Base-by-base conservation (phyloP, 2,888 invertebrate genomes). In the Aphidius colemani region DNA sequence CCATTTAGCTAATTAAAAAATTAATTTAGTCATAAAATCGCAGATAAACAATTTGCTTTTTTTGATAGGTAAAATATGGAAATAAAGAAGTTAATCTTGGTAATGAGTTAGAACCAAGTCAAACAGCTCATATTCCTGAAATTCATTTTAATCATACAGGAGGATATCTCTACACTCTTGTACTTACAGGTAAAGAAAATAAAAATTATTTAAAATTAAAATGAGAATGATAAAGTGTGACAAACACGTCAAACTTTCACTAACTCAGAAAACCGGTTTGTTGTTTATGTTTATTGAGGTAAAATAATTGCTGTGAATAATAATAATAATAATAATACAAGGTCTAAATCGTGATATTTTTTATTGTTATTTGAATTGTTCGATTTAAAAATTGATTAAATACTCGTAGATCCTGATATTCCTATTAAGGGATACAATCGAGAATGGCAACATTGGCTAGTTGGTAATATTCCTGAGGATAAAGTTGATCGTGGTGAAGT, bases 391-490 rank as follows among this genome's bases (percentile, higher is more conserved):
- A 30, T 30, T 30, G 30, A 30, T 30, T 57, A 4, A 30, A 10
- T 43, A 58, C 45, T 49, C 59, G 10, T 53, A 82, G 82, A 82
- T 74, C 79, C 80, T 1, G 82, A 82, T 62, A 74, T 70, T 6
- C 80, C 80, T 13, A 74, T 73, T 1, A 74, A 72, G 59, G 79
- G 79, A 58, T 79, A 81, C 55, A 78, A 77, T 53, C 74, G 81
- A 2, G 82, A 82, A 64, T 83, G 76, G 66, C 75, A 78, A 10
- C 83, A 83, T 56, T 83, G 83, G 83, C 66, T 82, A 7, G 82
- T 83, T 0, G 82, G 80, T 51, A 83, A 82, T 68, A 82, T 83
- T 60, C 82, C 82, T 0, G 83, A 82, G 65, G 81, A 80, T 59
- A 78, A 78, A 59, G 73, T 83, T 1, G 70, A 75, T 1, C 80